phyloP scores from a whole-genome alignment of 2,113 vertebrate genomes.

The Eretmochelys imbricata region DNA sequence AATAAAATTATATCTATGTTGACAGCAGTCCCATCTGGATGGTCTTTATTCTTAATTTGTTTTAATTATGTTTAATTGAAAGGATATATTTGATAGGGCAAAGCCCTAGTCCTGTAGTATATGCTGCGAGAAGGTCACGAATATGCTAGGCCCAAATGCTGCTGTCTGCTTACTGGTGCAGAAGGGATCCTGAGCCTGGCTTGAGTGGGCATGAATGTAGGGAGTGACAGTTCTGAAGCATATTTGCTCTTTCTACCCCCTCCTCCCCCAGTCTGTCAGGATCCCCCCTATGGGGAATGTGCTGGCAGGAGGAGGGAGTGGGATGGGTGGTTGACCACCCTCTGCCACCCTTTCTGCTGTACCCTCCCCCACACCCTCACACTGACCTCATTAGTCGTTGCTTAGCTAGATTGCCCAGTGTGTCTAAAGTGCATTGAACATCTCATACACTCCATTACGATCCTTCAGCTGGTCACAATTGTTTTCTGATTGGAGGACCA shows the following conservation, averaged over 20 bases:
- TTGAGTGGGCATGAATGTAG: fast-evolving
- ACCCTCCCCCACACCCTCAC: background rate
- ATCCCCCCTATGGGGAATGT: background rate
- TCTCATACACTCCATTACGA: background rate
- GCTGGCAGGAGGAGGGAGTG: background rate
- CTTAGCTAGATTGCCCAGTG: no score
- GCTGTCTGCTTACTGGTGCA: background rate
- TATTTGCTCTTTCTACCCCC: fast-evolving
- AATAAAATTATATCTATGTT: background rate
- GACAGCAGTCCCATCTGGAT: background rate
- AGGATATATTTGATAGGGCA: background rate
- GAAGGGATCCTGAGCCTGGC: background rate
- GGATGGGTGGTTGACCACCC: background rate
- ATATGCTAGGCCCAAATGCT: background rate
- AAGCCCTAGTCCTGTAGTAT: background rate
- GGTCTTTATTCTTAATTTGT: background rate
- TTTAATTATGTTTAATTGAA: fast-evolving
- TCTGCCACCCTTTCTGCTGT: background rate
- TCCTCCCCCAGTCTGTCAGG: fast-evolving
- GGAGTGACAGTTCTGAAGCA: background rate
- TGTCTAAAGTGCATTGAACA: background rate
- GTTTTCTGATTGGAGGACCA: background rate
- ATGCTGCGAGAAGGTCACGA: fast-evolving
- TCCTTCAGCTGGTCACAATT: background rate
- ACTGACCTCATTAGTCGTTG: background rate